Evolutionary conservation across 2,888 invertebrate species (phyloP).

Genomic region (Bellardia bayeri): DNA sequence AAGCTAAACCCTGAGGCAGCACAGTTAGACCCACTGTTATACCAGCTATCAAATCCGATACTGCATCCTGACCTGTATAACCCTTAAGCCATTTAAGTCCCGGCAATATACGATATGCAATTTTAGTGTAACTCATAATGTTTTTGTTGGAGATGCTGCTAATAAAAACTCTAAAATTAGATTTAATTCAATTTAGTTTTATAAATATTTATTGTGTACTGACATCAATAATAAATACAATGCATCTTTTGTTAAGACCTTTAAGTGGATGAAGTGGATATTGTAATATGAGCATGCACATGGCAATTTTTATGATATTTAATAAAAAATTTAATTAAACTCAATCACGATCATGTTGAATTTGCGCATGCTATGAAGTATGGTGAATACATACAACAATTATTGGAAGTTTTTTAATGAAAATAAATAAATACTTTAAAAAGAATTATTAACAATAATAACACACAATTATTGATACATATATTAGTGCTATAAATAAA

Average conservation of each 20-base stretch:
- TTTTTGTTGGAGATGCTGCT: constrained; percentile 7
- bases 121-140: constrained; percentile 74
- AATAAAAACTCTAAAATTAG: constrained; percentile 5
- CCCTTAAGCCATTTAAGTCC: constrained; percentile 89
- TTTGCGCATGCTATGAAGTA: background rate
- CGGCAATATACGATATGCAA: constrained; percentile 78
- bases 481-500: no score
- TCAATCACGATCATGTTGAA: constrained; percentile 31
- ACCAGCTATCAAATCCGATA: constrained; percentile 95
- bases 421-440: background rate
- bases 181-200: constrained; percentile 22
- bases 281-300: background rate
- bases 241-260: constrained; percentile 8
- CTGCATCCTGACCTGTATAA: constrained; percentile 90
- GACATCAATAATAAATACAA: background rate
- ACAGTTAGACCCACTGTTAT: constrained; percentile 96
- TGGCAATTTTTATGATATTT: background rate
- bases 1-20: constrained; percentile 96
- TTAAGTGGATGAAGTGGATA: background rate
- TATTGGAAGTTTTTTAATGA: background rate
- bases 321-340: constrained; percentile 39
- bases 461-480: no score
- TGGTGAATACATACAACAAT: background rate
- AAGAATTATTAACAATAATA: no score
- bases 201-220: constrained; percentile 16